These are phyloP conservation scores for Regulus satrapa DNA, from an alignment of 2,113 vertebrate species.

Conservation along the genomic window DNA sequence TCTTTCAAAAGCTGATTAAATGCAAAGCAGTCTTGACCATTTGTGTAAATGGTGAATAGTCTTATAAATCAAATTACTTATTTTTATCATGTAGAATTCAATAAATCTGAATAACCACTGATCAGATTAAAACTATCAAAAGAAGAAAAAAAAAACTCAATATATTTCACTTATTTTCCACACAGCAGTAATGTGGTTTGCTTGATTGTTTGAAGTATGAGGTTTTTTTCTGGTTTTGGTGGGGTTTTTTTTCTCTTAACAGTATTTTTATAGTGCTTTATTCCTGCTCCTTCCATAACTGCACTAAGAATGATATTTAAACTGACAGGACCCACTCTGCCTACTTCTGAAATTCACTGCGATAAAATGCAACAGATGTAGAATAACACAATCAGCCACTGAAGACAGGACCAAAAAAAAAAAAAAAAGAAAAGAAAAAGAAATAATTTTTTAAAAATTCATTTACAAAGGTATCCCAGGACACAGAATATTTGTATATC, in stretches of 20 bases:
- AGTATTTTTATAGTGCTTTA: background rate
- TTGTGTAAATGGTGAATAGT: background rate
- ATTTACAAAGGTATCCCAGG: background rate
- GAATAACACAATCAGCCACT: background rate
- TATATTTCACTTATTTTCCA: background rate
- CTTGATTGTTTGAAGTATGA: background rate
- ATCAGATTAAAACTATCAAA: background rate
- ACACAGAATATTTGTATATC: background rate
- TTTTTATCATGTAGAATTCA: background rate
- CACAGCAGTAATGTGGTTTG: background rate
- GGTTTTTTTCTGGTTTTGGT: background rate
- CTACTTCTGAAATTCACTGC: background rate
- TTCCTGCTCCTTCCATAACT: background rate
- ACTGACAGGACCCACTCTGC: background rate
- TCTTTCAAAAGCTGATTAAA: conserved; percentile 6
- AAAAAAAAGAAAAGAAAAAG: background rate
- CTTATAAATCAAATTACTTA: background rate
- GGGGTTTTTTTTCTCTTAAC: background rate
- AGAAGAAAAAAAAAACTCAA: background rate
- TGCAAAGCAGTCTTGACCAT: background rate
- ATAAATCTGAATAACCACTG: background rate
- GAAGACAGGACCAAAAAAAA: background rate
- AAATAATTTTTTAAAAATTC: background rate
- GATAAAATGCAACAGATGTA: conserved; percentile 14
- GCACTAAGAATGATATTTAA: background rate